These are phyloP conservation scores for Oreochromis spilurus DNA, from an alignment of 2,113 vertebrate genomes.

Conservation along the genomic window DNA sequence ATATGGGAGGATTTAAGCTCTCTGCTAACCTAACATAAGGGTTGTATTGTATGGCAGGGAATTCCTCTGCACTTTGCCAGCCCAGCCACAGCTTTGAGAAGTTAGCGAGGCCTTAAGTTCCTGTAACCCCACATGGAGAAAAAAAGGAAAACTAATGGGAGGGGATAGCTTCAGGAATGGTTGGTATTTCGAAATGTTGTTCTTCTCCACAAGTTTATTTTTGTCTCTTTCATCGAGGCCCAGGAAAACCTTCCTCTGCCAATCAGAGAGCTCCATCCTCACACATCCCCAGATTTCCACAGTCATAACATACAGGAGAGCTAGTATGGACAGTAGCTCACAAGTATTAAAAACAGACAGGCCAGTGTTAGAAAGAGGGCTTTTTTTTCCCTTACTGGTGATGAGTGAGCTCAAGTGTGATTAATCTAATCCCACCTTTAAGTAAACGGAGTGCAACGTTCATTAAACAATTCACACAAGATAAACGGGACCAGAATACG, in stretches of 20 bases:
- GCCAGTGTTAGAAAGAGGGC: not conserved
- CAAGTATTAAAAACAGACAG: not conserved
- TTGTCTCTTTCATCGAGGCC: conserved; percentile 26
- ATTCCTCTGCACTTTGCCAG: conserved; percentile 26
- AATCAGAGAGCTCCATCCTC: conserved; percentile 20
- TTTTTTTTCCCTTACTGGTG: not conserved
- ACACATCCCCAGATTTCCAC: conserved; percentile 4
- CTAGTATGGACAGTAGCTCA: not conserved
- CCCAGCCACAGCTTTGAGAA: conserved; percentile 1
- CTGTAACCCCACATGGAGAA: not conserved
- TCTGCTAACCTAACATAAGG: conserved; percentile 37
- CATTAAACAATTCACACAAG: conserved; percentile 1
- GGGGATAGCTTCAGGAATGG: conserved; percentile 61
- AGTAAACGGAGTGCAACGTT: conserved; percentile 4
- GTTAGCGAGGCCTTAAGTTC: conserved; percentile 27
- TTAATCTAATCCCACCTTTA: conserved; percentile 20
- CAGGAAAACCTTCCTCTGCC: not conserved
- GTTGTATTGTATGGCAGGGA: conserved; percentile 37
- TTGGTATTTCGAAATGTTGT: conserved; percentile 67
- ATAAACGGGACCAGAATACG: conserved; percentile 1
- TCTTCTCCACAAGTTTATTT: conserved; percentile 60
- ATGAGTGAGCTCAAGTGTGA: not conserved
- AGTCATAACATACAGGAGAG: not conserved
- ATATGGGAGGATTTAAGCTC: not conserved
- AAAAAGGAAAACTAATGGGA: conserved; percentile 39